These are phyloP conservation scores for Peromyscus eremicus DNA, from an alignment of 2,797 vertebrate genomes.

Conservation along the genomic window DNA sequence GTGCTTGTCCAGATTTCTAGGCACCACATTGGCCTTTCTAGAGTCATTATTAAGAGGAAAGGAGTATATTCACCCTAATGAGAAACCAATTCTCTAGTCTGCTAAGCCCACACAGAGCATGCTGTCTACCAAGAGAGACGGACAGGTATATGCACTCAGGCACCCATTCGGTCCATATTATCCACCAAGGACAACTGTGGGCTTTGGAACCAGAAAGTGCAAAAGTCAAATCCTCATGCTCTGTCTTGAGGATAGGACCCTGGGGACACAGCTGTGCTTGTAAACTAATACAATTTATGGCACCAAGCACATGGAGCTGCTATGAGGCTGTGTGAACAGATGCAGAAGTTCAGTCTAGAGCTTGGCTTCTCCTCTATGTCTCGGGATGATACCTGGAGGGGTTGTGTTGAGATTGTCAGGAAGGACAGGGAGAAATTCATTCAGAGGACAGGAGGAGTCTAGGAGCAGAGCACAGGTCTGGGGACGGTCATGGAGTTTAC, in stretches of 20 bases:
- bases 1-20: not conserved
- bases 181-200: not conserved
- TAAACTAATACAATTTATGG: not conserved
- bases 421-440: rapidly evolving
- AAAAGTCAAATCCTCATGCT: not conserved
- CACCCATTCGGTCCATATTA: not conserved
- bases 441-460: not conserved
- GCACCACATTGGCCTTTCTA: not conserved
- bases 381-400: rapidly evolving
- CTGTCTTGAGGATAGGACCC: not conserved
- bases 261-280: not conserved
- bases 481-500: not conserved
- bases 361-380: too few relatives aligned
- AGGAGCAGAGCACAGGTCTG: not conserved
- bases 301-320: too few relatives aligned
- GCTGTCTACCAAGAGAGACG: not conserved
- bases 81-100: not conserved
- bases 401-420: rapidly evolving
- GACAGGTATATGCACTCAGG: too few relatives aligned
- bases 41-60: not conserved
- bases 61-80: not conserved
- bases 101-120: not conserved
- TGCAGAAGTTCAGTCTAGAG: not conserved
- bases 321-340: not conserved
- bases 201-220: not conserved